Base-by-base conservation (phyloP, 2,797 vertebrate species). In the Apogon talboti region DNA sequence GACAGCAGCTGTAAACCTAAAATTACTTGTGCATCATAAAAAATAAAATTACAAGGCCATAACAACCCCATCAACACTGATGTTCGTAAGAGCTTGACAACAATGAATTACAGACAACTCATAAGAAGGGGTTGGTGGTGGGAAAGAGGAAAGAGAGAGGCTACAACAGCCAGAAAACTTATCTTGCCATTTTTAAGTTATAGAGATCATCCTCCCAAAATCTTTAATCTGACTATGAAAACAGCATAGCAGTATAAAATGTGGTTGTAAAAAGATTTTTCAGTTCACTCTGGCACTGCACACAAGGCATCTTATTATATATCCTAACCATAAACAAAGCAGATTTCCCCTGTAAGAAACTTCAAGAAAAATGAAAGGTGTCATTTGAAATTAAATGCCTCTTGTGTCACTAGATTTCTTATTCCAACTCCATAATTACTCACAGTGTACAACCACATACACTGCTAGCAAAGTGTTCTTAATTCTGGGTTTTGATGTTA, bases 1-100 rank as follows among this genome's bases (percentile, higher is more conserved):
- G 28, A 57, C 47, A 69, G 47, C 44, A 55, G 38, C 37, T 63
- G 35, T 44, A 28, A 75, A 71, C 71, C 18, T 60, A 64, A 52
- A 15, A 57, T 41, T 49, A 69, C 69, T 78, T 42, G 8, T 38
- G 43, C n/a, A 11, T 49, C 52, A 73, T 45, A 49, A 24, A 47
- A 61, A 42, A 63, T 10, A 37, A 18, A 42, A 75, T 76, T 49
- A 74, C 1, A 2, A 48, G 37, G 52, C 48, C n/a, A 49, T 70
- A 65, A 71, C 15, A 66, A 40, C 35, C 30, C 2, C 0, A 2
- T 15, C 19, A 71, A 47, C 3, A 35, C 9, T 21, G 42, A 15
- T 35, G 13, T 66, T 57, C 24, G 7, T 13, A 11, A 55, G 21
- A 15, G 56, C 30, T 16, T 10, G 30, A 37, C 9, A 41, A 54